Evolutionary conservation across 2,113 vertebrate species (phyloP).

Genomic region (Okapia johnstoni): DNA sequence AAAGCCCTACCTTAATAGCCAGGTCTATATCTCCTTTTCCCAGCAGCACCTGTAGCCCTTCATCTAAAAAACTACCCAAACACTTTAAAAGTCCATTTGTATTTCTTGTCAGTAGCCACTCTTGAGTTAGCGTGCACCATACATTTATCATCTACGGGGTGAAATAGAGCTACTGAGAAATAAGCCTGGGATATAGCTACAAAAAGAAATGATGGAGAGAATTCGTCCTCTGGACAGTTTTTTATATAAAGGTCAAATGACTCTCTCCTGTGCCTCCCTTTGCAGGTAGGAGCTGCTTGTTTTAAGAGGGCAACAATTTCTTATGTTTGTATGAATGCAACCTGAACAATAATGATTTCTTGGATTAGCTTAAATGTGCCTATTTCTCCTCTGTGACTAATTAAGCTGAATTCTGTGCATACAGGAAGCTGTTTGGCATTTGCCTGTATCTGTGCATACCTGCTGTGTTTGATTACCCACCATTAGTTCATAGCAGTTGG

Average conservation of each 20-base stretch:
- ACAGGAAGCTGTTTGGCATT: slow-evolving; percentile 64
- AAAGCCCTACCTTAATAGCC: not conserved
- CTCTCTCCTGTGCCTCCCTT: not conserved
- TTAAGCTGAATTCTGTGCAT: slow-evolving; percentile 42
- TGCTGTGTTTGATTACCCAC: slow-evolving; percentile 60
- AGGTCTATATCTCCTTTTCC: not conserved
- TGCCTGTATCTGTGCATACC: slow-evolving; percentile 44
- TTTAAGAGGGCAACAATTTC: not conserved
- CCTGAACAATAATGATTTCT: slow-evolving; percentile 49
- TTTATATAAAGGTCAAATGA: not conserved
- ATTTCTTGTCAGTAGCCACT: not conserved
- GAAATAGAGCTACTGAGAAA: not conserved
- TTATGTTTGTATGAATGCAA: slow-evolving; percentile 46
- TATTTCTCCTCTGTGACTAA: slow-evolving; percentile 65
- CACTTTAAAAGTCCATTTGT: not conserved
- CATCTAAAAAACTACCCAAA: not conserved
- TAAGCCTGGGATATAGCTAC: not conserved
- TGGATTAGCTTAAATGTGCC: slow-evolving; percentile 55
- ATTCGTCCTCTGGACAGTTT: not conserved
- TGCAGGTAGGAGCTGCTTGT: not conserved
- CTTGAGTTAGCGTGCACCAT: not conserved
- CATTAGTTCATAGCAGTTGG: slow-evolving; percentile 41
- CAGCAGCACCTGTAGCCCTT: not conserved
- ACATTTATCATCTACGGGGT: not conserved
- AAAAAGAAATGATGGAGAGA: not conserved